A percentile compares a stretch with the other conserved stretches of the same genome.
Evolutionary conservation across 2,888 invertebrate species (phyloP).

Genomic region (Drosophila acutilabella): DNA sequence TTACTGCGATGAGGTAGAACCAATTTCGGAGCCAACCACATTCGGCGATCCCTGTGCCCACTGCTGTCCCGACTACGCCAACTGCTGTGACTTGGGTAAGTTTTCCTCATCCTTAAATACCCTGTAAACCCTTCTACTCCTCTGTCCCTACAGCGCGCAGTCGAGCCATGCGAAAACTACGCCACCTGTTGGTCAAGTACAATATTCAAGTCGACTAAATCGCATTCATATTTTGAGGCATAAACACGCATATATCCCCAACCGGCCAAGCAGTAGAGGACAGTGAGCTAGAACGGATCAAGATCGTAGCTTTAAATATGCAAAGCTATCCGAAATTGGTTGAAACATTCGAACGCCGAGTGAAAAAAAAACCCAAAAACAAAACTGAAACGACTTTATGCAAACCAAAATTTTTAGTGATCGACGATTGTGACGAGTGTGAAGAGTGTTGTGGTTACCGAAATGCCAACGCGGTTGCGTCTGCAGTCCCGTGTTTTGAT

Average conservation of each 20-base stretch:
- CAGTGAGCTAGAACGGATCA: background rate
- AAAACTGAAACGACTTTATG: background rate
- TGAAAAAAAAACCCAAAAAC: too few relatives aligned
- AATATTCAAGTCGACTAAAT: constrained; percentile 68
- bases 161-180: constrained; percentile 82
- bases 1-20: background rate
- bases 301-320: constrained; percentile 20
- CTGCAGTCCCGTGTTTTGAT: constrained; percentile 67
- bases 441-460: constrained; percentile 46
- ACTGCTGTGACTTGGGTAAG: constrained; percentile 60
- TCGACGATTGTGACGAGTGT: constrained; percentile 41
- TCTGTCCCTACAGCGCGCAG: constrained; percentile 74
- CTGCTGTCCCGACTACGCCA: constrained; percentile 52
- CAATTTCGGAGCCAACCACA: background rate
- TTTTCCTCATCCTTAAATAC: background rate
- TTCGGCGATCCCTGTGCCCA: constrained; percentile 20
- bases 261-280: constrained; percentile 2
- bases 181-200: constrained; percentile 82
- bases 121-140: background rate
- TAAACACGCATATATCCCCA: constrained; percentile 13
- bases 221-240: constrained; percentile 19
- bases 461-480: constrained; percentile 53
- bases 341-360: too few relatives aligned
- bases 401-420: constrained; percentile 1
- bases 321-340: background rate